These are phyloP conservation scores for Tachypleus tridentatus DNA, from an alignment of 1,140 invertebrate species.

Conservation along the genomic window DNA sequence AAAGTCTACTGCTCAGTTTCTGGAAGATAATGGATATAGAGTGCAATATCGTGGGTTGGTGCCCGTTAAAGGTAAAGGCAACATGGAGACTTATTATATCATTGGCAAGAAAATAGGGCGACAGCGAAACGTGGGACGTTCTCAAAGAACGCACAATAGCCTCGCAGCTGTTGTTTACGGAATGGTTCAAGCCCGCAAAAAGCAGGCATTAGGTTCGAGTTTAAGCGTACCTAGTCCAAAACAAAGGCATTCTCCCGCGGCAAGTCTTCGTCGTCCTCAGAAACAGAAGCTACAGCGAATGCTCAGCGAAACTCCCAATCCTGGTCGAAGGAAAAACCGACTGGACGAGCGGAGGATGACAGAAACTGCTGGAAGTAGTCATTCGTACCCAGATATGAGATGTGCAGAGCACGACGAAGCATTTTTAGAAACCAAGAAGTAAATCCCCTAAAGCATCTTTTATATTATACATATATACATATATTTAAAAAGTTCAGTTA, in stretches of 20 bases:
- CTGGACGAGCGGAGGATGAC: slow-evolving; percentile 19
- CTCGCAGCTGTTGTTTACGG: slow-evolving; percentile 77
- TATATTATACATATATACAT: too few relatives aligned
- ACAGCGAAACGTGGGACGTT: slow-evolving; percentile 40
- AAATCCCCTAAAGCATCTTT: too few relatives aligned
- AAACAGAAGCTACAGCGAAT: slow-evolving; percentile 22
- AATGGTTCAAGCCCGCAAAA: slow-evolving; percentile 56
- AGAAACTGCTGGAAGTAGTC: slow-evolving; percentile 17
- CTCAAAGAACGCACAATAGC: slow-evolving; percentile 48
- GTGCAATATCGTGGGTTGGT: slow-evolving; percentile 64
- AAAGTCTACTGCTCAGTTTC: slow-evolving; percentile 40
- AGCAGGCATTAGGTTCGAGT: slow-evolving; percentile 22
- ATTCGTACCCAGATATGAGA: slow-evolving; percentile 22
- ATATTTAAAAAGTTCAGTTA: too few relatives aligned
- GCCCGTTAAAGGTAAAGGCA: slow-evolving; percentile 85
- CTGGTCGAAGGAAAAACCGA: slow-evolving; percentile 12
- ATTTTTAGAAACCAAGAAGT: too few relatives aligned
- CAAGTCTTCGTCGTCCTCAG: slow-evolving; percentile 9
- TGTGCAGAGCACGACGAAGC: slow-evolving; percentile 13
- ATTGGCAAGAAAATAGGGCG: slow-evolving; percentile 43
- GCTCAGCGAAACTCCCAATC: slow-evolving; percentile 22
- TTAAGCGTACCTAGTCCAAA: slow-evolving; percentile 20
- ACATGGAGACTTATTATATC: slow-evolving; percentile 89
- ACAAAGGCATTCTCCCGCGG: slow-evolving; percentile 3
- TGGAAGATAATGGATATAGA: slow-evolving; percentile 55